Evolutionary conservation across 1,140 invertebrate genomes (phyloP).

Genomic region (Danaus melanippus): DNA sequence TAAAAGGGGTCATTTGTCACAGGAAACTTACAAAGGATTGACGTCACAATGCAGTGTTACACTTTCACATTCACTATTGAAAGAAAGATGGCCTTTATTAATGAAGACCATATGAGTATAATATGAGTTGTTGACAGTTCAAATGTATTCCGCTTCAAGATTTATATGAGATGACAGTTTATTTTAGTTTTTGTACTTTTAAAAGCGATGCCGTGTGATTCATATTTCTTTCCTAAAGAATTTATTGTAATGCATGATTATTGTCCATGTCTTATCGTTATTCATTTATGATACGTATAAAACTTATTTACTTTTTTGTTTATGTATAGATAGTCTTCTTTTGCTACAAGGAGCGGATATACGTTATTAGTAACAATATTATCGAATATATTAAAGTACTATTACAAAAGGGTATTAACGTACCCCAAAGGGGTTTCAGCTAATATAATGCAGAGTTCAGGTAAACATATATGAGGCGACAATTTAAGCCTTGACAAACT

Average conservation of each 20-base stretch:
- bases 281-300: too few species aligned
- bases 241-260: too few species aligned
- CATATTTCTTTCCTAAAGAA: too few species aligned
- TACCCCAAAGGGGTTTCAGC: too few species aligned
- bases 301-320: too few species aligned
- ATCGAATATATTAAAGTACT: too few species aligned
- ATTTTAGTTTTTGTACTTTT: slow-evolving; percentile 1
- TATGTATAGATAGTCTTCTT: too few species aligned
- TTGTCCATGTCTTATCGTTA: too few species aligned
- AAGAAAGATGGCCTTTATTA: slow-evolving; percentile 38
- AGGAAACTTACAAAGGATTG: slow-evolving; percentile 17
- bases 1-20: slow-evolving; percentile 16
- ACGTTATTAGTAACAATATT: too few species aligned
- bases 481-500: slow-evolving; percentile 24
- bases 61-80: slow-evolving; percentile 24
- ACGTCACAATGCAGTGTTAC: slow-evolving; percentile 19
- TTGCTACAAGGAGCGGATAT: too few species aligned
- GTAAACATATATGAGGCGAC: slow-evolving; percentile 9
- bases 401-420: too few species aligned
- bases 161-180: slow-evolving; percentile 40
- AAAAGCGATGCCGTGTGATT: too few species aligned
- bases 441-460: neutral
- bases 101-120: slow-evolving; percentile 41
- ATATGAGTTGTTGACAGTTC: slow-evolving; percentile 35
- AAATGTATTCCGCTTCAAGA: slow-evolving; percentile 31